phyloP scores from a whole-genome alignment of 2,113 vertebrate species.

The Drymodes brunneopygia region DNA sequence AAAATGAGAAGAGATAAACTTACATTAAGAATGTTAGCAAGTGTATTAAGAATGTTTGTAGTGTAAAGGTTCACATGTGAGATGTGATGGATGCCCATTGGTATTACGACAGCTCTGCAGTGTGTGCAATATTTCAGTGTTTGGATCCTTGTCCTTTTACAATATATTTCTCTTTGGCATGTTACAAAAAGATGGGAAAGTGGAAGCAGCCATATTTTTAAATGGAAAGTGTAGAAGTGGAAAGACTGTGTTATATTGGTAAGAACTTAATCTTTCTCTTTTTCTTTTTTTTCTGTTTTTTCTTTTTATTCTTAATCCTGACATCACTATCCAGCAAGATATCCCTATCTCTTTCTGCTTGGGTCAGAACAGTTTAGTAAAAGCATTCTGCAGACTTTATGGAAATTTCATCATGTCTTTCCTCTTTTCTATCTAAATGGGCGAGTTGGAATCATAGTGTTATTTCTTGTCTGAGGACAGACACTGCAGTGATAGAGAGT shows the following conservation, averaged over 20 bases:
- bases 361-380: background rate
- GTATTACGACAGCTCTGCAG: background rate
- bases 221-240: background rate
- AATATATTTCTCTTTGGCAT: background rate
- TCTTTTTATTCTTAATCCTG: background rate
- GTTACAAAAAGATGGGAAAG: background rate
- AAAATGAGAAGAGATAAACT: background rate
- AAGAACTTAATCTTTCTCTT: background rate
- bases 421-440: background rate
- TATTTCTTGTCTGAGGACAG: background rate
- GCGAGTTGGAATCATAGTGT: background rate
- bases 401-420: background rate
- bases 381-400: background rate
- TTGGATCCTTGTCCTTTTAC: background rate
- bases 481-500: background rate
- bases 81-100: background rate
- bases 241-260: background rate
- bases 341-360: background rate
- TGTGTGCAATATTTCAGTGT: background rate
- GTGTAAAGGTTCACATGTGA: background rate
- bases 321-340: background rate
- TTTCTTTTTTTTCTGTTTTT: fast-evolving
- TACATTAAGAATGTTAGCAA: background rate
- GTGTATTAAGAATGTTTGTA: background rate
- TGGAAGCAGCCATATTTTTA: background rate